phyloP scores from a whole-genome alignment of 2,797 vertebrate species.

The Rhinophrynus dorsalis region DNA sequence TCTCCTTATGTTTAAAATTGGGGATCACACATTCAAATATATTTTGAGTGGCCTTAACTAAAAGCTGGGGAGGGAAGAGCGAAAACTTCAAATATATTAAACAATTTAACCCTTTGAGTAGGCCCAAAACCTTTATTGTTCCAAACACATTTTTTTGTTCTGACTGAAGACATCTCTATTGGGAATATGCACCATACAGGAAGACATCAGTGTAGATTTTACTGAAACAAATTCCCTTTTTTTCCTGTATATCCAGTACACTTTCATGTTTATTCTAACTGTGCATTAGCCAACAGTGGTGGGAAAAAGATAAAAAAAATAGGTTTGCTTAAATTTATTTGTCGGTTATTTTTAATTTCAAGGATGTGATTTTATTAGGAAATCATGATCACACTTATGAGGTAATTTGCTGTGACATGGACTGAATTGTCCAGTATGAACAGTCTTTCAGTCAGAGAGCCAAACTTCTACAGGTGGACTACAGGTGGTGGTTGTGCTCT shows the following conservation, averaged over 20 bases:
- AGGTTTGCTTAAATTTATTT: not conserved
- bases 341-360: slow-evolving; percentile 34
- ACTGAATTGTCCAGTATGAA: not conserved
- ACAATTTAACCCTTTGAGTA: too few species aligned
- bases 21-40: too few species aligned
- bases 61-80: too few species aligned
- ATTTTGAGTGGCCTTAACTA: too few species aligned
- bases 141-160: too few species aligned
- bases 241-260: not conserved
- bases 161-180: not conserved
- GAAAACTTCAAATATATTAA: too few species aligned
- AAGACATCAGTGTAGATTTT: not conserved
- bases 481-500: slow-evolving; percentile 49
- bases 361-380: slow-evolving; percentile 34
- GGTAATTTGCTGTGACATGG: not conserved
- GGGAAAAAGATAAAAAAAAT: too few species aligned
- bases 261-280: not conserved
- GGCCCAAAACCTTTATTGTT: too few species aligned
- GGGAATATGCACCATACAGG: not conserved
- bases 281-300: not conserved
- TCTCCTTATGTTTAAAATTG: too few species aligned
- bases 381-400: slow-evolving; percentile 21
- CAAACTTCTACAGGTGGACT: slow-evolving; percentile 36
- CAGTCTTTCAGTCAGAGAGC: slow-evolving; percentile 22
- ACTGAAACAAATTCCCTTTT: not conserved